Percentiles rank a stretch among this genome's conserved stretches.
Conservation (phyloP, 2,797 vertebrate species). For the Myoxocephalus aenaeus region DNA sequence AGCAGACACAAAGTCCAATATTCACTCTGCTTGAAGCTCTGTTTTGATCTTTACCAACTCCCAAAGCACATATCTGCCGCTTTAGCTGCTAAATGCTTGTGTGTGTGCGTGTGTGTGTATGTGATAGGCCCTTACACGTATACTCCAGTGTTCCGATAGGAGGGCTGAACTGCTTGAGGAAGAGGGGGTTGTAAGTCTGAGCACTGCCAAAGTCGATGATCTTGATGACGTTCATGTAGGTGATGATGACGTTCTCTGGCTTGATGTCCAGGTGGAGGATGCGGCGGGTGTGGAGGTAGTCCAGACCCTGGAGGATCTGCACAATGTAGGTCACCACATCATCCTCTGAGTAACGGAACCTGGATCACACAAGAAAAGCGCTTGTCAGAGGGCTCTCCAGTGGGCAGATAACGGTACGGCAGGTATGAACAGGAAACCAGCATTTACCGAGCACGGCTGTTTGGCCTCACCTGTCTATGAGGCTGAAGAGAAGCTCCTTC, state of each 20-base stretch:
- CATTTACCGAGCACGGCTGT: not conserved
- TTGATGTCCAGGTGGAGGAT: constrained; percentile 98
- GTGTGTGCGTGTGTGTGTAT: not conserved
- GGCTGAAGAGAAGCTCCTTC: constrained; percentile 95
- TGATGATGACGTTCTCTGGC: constrained; percentile 93
- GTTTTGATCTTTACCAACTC: not conserved
- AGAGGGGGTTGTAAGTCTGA: constrained; percentile 94
- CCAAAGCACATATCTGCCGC: not conserved
- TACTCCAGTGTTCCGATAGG: constrained; percentile 94
- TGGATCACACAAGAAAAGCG: constrained; percentile 60
- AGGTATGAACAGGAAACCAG: not conserved
- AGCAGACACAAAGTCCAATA: not conserved
- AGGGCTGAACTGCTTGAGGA: constrained; percentile 91
- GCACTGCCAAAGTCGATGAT: constrained; percentile 97
- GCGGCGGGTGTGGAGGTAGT: constrained; percentile 91
- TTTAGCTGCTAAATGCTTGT: not conserved
- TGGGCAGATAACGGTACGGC: no score
- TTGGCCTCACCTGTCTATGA: constrained; percentile 90
- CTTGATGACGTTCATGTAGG: constrained; percentile 92
- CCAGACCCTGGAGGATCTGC: constrained; percentile 95
- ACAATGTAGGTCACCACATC: constrained; percentile 93
- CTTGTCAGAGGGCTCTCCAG: constrained; percentile 3
- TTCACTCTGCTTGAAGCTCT: not conserved
- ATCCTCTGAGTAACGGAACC: constrained; percentile 97
- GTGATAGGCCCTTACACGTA: constrained; percentile 88